These are phyloP conservation scores for Dendroctonus ponderosae DNA, from an alignment of 1,140 invertebrate genomes.

Conservation along the genomic window DNA sequence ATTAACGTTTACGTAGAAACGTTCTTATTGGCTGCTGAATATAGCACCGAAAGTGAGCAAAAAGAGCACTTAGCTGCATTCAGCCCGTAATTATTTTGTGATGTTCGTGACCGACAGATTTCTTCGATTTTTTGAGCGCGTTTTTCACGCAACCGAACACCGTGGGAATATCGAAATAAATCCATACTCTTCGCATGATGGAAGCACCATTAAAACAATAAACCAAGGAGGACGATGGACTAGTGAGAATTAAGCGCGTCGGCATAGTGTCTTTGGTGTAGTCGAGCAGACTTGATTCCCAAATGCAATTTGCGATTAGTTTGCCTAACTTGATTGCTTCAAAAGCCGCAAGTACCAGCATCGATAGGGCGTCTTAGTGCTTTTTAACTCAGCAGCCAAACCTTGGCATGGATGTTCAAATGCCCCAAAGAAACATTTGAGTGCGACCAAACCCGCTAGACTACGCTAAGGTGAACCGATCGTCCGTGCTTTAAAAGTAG, in stretches of 20 bases:
- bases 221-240: conserved; percentile 11
- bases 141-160: conserved; percentile 27
- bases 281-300: too few relatives aligned
- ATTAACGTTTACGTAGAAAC: too few relatives aligned
- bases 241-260: too few relatives aligned
- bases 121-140: conserved; percentile 19
- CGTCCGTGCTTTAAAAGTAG: conserved; percentile 4
- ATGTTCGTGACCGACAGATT: conserved; percentile 19
- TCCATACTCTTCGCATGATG: conserved; percentile 18
- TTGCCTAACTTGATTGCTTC: too few relatives aligned
- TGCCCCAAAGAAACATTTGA: too few relatives aligned
- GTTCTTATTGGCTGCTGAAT: too few relatives aligned
- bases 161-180: conserved; percentile 38
- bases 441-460: not conserved
- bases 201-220: conserved; percentile 25
- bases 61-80: not conserved
- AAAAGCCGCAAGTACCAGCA: too few relatives aligned
- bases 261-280: too few relatives aligned
- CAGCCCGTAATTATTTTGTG: conserved; percentile 25
- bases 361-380: too few relatives aligned
- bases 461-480: conserved; percentile 15
- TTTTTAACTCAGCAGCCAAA: too few relatives aligned
- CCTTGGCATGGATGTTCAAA: too few relatives aligned
- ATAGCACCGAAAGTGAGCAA: not conserved
- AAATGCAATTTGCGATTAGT: too few relatives aligned